Percentiles rank a stretch among this genome's conserved stretches.
These are phyloP conservation scores for Sarcophaga caerulescens DNA, from an alignment of 2,888 invertebrate genomes.

Conservation along the genomic window DNA sequence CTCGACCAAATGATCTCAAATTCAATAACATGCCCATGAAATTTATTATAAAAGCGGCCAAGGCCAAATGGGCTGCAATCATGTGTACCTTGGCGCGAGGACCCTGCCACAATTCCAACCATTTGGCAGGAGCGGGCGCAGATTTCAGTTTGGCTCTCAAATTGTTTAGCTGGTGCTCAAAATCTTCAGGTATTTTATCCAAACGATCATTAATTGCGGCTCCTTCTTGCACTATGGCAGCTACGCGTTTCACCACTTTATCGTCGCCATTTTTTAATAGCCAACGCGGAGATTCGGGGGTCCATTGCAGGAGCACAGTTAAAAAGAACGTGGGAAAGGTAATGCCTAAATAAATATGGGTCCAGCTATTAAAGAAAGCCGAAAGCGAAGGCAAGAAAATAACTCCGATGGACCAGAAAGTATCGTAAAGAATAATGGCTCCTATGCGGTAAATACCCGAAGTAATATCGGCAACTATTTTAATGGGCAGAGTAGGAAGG, in stretches of 20 bases:
- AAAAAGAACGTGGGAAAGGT: conserved; percentile 80
- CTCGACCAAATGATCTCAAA: conserved; percentile 81
- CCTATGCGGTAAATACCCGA: conserved; percentile 79
- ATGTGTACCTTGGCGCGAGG: conserved; percentile 77
- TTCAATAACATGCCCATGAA: conserved; percentile 82
- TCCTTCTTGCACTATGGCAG: conserved; percentile 77
- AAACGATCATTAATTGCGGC: conserved; percentile 79
- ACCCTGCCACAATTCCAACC: conserved; percentile 78
- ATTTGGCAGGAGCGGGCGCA: conserved; percentile 75
- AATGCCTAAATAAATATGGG: conserved; percentile 81
- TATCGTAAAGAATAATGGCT: conserved; percentile 80
- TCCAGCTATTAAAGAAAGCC: conserved; percentile 80
- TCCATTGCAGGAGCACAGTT: conserved; percentile 80
- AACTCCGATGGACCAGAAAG: conserved; percentile 82
- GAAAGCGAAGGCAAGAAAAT: conserved; percentile 80
- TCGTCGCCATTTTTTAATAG: conserved; percentile 77
- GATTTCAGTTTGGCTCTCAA: conserved; percentile 75
- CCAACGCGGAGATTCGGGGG: conserved; percentile 82
- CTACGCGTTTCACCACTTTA: conserved; percentile 76
- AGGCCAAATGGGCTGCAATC: conserved; percentile 78
- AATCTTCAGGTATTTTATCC: conserved; percentile 77
- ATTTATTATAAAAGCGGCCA: conserved; percentile 79
- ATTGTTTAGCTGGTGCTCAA: conserved; percentile 75
- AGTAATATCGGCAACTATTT: conserved; percentile 80
- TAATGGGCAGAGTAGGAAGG: conserved; percentile 12